phyloP scores from a whole-genome alignment of 2,113 vertebrate species.

The Oryctolagus cuniculus region DNA sequence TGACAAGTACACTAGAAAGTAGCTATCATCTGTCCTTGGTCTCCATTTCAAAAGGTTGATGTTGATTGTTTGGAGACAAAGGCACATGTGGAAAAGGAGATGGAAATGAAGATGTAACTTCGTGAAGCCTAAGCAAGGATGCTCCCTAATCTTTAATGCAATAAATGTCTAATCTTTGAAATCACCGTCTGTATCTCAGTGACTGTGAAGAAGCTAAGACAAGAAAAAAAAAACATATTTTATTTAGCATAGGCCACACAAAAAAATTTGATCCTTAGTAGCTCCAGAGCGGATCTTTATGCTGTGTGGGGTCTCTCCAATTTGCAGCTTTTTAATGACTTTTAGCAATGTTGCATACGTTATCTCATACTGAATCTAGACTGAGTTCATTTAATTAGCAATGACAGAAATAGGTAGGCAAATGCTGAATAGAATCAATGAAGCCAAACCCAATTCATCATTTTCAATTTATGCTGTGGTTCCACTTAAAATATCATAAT shows the following conservation, averaged over 20 bases:
- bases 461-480: background rate
- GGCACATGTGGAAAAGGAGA: background rate
- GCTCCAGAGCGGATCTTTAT: background rate
- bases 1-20: background rate
- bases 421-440: background rate
- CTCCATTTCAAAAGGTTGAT: background rate
- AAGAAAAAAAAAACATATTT: background rate
- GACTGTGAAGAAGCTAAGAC: background rate
- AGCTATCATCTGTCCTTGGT: background rate
- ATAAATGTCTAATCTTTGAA: too few species aligned
- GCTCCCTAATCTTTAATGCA: too few species aligned
- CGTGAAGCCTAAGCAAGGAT: background rate
- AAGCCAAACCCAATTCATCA: background rate
- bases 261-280: background rate
- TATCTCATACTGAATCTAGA: background rate
- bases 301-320: background rate
- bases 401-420: background rate
- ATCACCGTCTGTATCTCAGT: too few species aligned
- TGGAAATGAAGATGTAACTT: background rate
- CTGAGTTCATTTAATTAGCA: slow-evolving; percentile 18
- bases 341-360: background rate
- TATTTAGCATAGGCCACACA: background rate
- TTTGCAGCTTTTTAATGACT: background rate
- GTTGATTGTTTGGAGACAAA: background rate
- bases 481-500: slow-evolving; percentile 36